Base-by-base conservation (phyloP, 2,888 invertebrate species). In the Colostygia pectinataria region DNA sequence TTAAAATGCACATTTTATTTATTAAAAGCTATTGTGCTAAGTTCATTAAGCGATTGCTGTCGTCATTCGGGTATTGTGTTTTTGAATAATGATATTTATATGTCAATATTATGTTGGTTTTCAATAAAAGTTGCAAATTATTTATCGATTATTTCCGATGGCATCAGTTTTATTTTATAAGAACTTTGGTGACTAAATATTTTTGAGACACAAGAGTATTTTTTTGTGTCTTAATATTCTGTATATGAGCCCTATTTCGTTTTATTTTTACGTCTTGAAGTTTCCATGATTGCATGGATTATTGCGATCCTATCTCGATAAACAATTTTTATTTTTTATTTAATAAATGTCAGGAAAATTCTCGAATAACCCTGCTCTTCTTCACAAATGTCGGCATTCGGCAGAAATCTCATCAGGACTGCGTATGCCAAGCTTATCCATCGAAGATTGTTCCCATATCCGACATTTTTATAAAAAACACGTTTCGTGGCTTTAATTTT, bases 401-500 rank as follows among this genome's bases (percentile, higher is more conserved):
- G 64, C 66, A 53, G 60, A 71, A 71, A 67, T 67, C 66, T 56
- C 62, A 67, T 68, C 67, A 64, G 66, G 63, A 63, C 65, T 71
- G 68, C 71, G 72, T 79, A 71, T 75, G 73, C 63, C 54, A 59
- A 64, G 78, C 71, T 85, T 83, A 85, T 79, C 84, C 83, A 65
- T 66, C 77, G 83, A 88, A 90, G 89, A 90, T 89, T 88, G 87
- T 84, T 79, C 82, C 58, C 75, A 82, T 82, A 89, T 85, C 83
- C 79, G 72, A 77, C 82, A 87, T 85, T 90, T 90, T 89, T 90
- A 89, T 86, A 89, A 89, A 89, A 87, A 90, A 90, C 90, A 90
- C 90, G 90, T 90, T 90, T 89, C 83, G 82, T 88, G 90, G 90
- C 89, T 90, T 90, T 90, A 88, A 90, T 90, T 90, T 90, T 89